phyloP scores from a whole-genome alignment of 2,888 invertebrate genomes.

The Kryphioiulus occultus region DNA sequence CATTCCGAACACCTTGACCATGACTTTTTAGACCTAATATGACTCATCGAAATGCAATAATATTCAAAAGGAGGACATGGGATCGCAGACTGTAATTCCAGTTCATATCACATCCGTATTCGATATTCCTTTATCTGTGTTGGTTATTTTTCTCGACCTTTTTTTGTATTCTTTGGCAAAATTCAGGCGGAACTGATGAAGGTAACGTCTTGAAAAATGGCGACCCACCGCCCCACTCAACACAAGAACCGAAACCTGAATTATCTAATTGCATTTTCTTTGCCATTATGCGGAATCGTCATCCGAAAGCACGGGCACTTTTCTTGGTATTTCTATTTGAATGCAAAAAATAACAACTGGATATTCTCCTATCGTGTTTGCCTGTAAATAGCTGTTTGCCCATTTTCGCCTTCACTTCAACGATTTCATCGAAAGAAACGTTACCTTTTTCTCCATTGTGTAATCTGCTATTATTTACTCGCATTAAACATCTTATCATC shows the following conservation, averaged over 20 bases:
- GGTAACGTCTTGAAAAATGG: conserved; percentile 41
- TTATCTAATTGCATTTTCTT: conserved; percentile 14
- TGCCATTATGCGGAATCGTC: background rate
- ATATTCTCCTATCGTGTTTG: background rate
- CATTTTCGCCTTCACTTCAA: conserved; percentile 23
- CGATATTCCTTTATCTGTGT: conserved; percentile 4
- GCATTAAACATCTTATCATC: background rate
- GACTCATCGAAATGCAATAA: background rate
- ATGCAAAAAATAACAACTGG: background rate
- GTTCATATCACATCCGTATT: conserved; percentile 23
- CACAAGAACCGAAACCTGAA: background rate
- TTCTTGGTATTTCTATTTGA: background rate
- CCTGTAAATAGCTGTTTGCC: conserved; percentile 2
- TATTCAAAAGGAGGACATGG: conserved; percentile 15
- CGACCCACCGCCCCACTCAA: conserved; percentile 15
- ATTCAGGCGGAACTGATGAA: conserved; percentile 29
- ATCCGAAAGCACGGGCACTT: background rate
- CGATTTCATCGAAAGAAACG: background rate
- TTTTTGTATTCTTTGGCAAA: conserved; percentile 9
- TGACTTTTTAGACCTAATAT: background rate
- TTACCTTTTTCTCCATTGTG: conserved; percentile 17
- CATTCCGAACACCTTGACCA: background rate
- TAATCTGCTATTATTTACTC: background rate
- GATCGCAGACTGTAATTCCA: background rate
- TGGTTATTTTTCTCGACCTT: conserved; percentile 16